Conservation (phyloP, 2,797 vertebrate species). For the Margarornis squamiger region DNA sequence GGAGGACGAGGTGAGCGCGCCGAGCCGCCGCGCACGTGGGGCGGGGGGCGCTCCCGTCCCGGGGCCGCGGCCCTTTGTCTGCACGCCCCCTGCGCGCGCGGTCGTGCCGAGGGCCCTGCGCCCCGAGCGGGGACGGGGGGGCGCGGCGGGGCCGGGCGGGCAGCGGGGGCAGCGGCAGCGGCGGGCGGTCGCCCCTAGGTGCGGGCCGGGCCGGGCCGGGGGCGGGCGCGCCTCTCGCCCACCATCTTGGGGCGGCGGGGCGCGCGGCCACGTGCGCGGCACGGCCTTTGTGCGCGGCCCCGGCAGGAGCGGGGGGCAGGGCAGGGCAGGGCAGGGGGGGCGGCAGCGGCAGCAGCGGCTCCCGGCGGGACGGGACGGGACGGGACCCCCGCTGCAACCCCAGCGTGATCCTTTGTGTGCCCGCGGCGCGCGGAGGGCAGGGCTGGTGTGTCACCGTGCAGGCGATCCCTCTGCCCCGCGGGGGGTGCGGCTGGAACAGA, state of each 20-base stretch:
- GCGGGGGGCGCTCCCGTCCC: neutral
- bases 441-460: neutral
- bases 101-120: neutral
- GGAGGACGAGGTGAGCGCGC: slow-evolving; percentile 91
- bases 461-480: accelerated
- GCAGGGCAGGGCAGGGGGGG: too few species aligned
- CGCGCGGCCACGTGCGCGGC: neutral
- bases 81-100: accelerated
- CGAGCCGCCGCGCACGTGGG: slow-evolving; percentile 42
- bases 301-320: too few species aligned
- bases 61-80: neutral
- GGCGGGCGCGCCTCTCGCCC: neutral
- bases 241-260: slow-evolving; percentile 10
- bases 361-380: neutral
- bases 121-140: too few species aligned
- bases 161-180: neutral
- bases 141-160: neutral
- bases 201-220: neutral
- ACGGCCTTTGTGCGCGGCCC: neutral
- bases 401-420: neutral
- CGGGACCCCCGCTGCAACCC: accelerated
- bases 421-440: neutral
- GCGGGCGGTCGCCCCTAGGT: neutral
- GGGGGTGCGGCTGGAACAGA: too few species aligned
- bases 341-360: accelerated